A percentile compares a stretch with the other conserved stretches of the same genome.
Conservation (phyloP, 2,888 invertebrate species). For the Enoplolaimus lenunculus region DNA sequence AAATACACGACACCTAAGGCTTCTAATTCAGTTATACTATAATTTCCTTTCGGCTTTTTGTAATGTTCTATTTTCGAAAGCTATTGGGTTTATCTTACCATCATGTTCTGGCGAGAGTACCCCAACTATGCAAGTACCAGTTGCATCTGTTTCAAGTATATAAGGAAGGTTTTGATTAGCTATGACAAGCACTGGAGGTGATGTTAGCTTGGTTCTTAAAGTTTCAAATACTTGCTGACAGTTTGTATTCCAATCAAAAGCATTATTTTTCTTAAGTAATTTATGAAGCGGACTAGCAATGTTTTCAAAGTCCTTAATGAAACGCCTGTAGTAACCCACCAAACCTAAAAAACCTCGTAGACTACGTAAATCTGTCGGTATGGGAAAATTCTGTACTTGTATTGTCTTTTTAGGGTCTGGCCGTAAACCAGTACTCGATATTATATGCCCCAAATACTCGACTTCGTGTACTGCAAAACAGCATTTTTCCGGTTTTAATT, state of each 20-base stretch:
- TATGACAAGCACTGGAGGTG: slow-evolving; percentile 25
- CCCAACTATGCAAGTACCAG: slow-evolving; percentile 28
- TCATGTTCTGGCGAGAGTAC: slow-evolving; percentile 27
- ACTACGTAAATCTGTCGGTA: slow-evolving; percentile 24
- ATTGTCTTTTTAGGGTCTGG: slow-evolving; percentile 24
- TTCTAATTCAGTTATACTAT: slow-evolving; percentile 29
- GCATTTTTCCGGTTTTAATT: slow-evolving; percentile 27
- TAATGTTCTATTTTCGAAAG: slow-evolving; percentile 28
- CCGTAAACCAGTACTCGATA: slow-evolving; percentile 18
- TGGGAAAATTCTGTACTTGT: slow-evolving; percentile 23
- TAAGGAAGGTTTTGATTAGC: slow-evolving; percentile 24
- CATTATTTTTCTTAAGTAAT: slow-evolving; percentile 26
- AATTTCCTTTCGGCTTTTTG: slow-evolving; percentile 26
- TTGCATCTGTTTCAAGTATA: slow-evolving; percentile 29
- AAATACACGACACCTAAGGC: slow-evolving; percentile 28
- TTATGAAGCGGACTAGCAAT: slow-evolving; percentile 25
- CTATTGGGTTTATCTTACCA: slow-evolving; percentile 26
- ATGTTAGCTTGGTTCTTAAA: slow-evolving; percentile 22
- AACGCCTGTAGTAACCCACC: slow-evolving; percentile 24
- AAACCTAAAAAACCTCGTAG: slow-evolving; percentile 27
- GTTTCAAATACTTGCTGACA: slow-evolving; percentile 23
- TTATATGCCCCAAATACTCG: slow-evolving; percentile 26
- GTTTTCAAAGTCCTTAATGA: slow-evolving; percentile 24
- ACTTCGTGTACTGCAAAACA: too few species aligned
- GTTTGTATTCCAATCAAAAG: slow-evolving; percentile 25